Evolutionary conservation across 2,113 vertebrate genomes (phyloP).

Genomic region (Phaethornis superciliosus): DNA sequence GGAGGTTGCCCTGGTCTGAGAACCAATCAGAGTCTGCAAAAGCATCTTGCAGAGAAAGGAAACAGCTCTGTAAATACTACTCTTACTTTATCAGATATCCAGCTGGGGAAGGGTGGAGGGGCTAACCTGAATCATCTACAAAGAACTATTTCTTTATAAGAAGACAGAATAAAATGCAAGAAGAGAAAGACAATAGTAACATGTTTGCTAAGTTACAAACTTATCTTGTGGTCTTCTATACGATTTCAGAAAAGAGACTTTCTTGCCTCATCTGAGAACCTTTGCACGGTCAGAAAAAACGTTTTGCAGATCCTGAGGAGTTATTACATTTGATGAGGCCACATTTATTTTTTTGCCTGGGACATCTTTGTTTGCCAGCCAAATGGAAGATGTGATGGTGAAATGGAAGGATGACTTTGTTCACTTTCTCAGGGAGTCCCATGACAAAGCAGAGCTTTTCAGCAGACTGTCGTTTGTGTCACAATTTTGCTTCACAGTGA

Average conservation of each 20-base stretch:
- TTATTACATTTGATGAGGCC: not conserved
- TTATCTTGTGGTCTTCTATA: not conserved
- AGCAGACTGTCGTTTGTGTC: not conserved
- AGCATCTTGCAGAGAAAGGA: not conserved
- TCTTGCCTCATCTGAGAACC: not conserved
- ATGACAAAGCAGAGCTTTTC: not conserved
- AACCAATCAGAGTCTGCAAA: not conserved
- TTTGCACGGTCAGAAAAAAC: not conserved
- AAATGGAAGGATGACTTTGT: not conserved
- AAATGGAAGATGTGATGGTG: not conserved
- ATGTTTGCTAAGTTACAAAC: not conserved
- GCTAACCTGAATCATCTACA: not conserved
- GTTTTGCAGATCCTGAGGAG: not conserved
- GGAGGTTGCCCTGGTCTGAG: not conserved
- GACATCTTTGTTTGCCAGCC: not conserved
- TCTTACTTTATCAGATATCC: slow-evolving; percentile 32
- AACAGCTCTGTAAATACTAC: not conserved
- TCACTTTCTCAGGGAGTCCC: not conserved
- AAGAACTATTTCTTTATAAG: not conserved
- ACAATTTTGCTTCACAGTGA: not conserved
- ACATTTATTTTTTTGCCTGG: not conserved
- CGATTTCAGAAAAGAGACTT: not conserved
- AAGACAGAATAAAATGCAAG: not conserved
- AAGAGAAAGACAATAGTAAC: not conserved
- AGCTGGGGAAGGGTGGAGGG: not conserved